phyloP scores from a whole-genome alignment of 2,797 vertebrate genomes.

The Sebastes hubbsi region DNA sequence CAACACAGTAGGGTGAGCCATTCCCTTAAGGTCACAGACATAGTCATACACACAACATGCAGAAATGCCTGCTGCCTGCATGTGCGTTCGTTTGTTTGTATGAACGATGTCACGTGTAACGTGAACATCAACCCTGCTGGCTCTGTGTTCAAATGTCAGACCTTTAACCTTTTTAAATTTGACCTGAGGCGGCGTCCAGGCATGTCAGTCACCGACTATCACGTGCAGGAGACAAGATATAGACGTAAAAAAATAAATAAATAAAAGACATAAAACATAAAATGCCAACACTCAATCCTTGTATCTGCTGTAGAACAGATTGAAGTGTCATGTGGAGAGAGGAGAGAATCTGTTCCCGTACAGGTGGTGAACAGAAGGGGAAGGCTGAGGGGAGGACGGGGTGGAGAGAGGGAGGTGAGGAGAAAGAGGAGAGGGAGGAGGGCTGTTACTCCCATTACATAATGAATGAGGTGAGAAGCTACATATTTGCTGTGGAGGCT shows the following conservation, averaged over 20 bases:
- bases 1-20: slow-evolving; percentile 10
- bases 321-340: slow-evolving; percentile 75
- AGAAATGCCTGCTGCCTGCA: slow-evolving; percentile 1
- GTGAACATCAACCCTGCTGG: slow-evolving; percentile 54
- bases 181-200: slow-evolving; percentile 65
- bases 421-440: slow-evolving; percentile 46
- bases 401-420: slow-evolving; percentile 48
- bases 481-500: slow-evolving; percentile 52
- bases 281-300: slow-evolving; percentile 46
- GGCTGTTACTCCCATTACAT: slow-evolving; percentile 73
- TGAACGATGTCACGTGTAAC: slow-evolving; percentile 42
- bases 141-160: slow-evolving; percentile 79
- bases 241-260: not conserved
- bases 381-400: slow-evolving; percentile 71
- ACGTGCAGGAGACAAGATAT: slow-evolving; percentile 35
- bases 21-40: slow-evolving; percentile 50
- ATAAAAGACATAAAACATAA: slow-evolving; percentile 32
- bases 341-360: slow-evolving; percentile 76
- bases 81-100: not conserved
- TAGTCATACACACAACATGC: slow-evolving; percentile 17
- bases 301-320: slow-evolving; percentile 67
- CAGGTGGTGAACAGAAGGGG: slow-evolving; percentile 82
- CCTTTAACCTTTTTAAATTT: slow-evolving; percentile 79
- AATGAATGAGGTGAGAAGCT: slow-evolving; percentile 73
- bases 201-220: slow-evolving; percentile 49